Percentiles rank a stretch among this genome's conserved stretches.
Conservation (phyloP, 1,140 invertebrate genomes). For the Pteromalus puparum region DNA sequence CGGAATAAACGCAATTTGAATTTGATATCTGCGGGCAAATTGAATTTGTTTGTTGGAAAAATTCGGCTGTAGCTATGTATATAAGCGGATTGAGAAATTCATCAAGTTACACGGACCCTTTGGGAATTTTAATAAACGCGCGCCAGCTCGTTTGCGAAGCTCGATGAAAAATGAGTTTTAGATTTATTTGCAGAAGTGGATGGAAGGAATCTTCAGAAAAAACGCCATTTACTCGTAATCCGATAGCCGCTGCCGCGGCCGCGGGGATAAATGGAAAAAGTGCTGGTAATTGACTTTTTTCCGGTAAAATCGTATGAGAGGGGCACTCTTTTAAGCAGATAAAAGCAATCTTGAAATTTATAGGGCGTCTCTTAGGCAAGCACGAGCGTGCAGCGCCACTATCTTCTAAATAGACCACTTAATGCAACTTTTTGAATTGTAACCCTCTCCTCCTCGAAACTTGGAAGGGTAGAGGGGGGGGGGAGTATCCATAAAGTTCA, state of each 20-base stretch:
- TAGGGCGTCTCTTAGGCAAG: background rate
- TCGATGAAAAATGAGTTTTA: too few relatives aligned
- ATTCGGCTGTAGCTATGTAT: background rate
- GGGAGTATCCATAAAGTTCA: conserved; percentile 4
- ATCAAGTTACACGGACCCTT: background rate
- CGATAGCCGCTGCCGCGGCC: too few relatives aligned
- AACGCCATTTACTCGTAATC: too few relatives aligned
- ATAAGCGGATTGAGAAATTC: background rate
- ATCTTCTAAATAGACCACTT: conserved; percentile 13
- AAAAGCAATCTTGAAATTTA: background rate
- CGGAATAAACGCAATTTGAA: conserved; percentile 58
- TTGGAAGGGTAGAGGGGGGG: background rate
- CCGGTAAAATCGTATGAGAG: background rate
- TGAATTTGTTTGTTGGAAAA: conserved; percentile 49
- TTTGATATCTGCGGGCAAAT: conserved; percentile 54
- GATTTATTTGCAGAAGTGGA: too few relatives aligned
- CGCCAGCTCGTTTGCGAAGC: too few relatives aligned
- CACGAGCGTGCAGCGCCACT: background rate
- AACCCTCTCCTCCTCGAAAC: background rate
- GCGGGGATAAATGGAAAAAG: background rate
- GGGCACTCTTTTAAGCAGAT: background rate
- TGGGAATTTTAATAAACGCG: too few relatives aligned
- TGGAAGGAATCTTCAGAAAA: too few relatives aligned
- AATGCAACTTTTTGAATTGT: conserved; percentile 6
- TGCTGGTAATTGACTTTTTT: background rate